Evolutionary conservation across 1,140 invertebrate genomes (phyloP).

Genomic region (Eulimnadia texana): DNA sequence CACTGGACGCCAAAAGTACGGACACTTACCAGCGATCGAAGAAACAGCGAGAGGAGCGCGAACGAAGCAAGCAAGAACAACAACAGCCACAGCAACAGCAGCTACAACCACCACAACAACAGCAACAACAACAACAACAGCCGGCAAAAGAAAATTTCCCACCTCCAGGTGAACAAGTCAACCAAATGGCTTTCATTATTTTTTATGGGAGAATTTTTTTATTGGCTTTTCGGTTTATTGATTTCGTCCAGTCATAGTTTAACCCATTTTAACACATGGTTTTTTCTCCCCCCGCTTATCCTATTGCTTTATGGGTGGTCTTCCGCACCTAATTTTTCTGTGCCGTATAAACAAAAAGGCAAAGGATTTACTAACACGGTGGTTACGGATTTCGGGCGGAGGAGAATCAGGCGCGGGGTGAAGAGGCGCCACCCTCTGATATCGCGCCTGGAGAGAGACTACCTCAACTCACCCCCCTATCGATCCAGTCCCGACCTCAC

Average conservation of each 20-base stretch:
- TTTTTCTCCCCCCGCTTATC: too few species aligned
- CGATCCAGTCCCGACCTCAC: slow-evolving; percentile 6
- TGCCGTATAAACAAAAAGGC: too few species aligned
- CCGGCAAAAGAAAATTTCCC: slow-evolving; percentile 1
- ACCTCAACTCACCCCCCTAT: neutral
- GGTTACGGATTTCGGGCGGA: too few species aligned
- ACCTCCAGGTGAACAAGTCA: neutral
- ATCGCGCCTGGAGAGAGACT: slow-evolving; percentile 4
- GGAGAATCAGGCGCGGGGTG: neutral
- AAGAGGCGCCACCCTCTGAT: slow-evolving; percentile 5
- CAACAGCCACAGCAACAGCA: neutral
- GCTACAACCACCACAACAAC: neutral
- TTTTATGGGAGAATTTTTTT: too few species aligned
- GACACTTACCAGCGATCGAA: slow-evolving; percentile 91
- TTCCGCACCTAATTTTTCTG: too few species aligned
- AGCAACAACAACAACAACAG: neutral
- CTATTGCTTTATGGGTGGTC: too few species aligned
- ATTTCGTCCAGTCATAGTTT: too few species aligned
- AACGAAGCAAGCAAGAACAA: neutral
- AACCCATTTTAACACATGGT: too few species aligned
- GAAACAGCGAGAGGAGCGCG: slow-evolving; percentile 32
- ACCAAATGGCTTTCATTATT: neutral
- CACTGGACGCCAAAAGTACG: slow-evolving; percentile 81
- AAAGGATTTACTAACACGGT: too few species aligned
- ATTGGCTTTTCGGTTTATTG: too few species aligned